Evolutionary conservation across 2,113 vertebrate species (phyloP), one percentile per base, ranked within the genome.

Genomic region (Indicator indicator): DNA sequence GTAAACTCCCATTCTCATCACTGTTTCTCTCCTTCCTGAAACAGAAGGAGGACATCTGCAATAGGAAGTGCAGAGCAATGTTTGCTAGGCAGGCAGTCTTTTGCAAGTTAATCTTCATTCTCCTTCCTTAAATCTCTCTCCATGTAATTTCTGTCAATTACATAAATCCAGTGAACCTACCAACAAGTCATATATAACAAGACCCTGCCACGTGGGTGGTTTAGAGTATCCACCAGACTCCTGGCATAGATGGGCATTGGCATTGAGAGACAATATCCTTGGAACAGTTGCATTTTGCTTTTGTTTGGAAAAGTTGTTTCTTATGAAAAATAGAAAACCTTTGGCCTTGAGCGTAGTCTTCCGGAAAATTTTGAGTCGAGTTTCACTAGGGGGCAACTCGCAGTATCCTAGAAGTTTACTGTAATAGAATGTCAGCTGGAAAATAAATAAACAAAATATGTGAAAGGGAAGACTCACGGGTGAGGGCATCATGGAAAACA

Each of bases 191-290:
- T 38, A 44, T 8, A 5, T 62, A 65, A 50, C 4, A 28, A 55
- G 56, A 44, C 24, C 16, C 54, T 72, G 21, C 12, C 11, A 58
- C 4, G 1, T 18, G 28, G 1, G 5, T 72, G 11, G 30, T 78
- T 27, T 7, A 58, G n/a, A 65, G 54, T 24, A 44, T 40, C 30
- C 36, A 48, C 30, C 26, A 67, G 18, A 27, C 30, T 73, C 9
- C 54, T 71, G 33, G 16, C 17, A n/a, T 11, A 79, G 20, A 23
- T 1, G 0, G 6, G 3, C 19, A 1, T 40, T 86, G 32, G 7
- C 2, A 0, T 3, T 76, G 44, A 33, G 19, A 74, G 42, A 28
- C 28, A 10, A 52, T 55, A 81, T 17, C 9, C 3, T 3, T 38
- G 4, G 13, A 72, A 77, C 5, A 89, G 52, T 89, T 82, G 11